phyloP scores from a whole-genome alignment of 2,113 vertebrate genomes.

The Microcebus jonahi region DNA sequence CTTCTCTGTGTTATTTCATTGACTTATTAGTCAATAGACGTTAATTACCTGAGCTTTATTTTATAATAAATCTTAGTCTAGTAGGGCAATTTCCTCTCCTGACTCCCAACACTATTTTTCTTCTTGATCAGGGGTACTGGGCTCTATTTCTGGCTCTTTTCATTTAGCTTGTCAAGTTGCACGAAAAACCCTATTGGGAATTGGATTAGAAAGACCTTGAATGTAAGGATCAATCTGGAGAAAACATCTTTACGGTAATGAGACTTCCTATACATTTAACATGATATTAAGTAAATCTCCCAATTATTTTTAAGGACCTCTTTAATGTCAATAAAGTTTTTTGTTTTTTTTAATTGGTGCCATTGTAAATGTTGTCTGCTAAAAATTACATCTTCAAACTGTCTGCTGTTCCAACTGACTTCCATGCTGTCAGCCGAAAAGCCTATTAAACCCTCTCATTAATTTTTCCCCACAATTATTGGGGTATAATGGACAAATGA shows the following conservation, averaged over 20 bases:
- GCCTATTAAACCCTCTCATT: background rate
- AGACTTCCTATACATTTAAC: background rate
- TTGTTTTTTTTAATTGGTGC: background rate
- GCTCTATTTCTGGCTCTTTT: background rate
- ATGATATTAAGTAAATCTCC: background rate
- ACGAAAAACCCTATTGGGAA: background rate
- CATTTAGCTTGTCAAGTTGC: background rate
- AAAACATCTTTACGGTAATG: background rate
- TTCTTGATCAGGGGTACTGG: background rate
- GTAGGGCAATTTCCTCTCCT: background rate
- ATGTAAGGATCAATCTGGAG: background rate
- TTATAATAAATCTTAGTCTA: background rate
- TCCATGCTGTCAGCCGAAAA: background rate
- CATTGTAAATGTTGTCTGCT: background rate
- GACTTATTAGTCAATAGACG: background rate
- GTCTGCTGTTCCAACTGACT: background rate
- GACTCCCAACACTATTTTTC: background rate
- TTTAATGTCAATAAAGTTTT: background rate
- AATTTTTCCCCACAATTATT: background rate
- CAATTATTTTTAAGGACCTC: background rate
- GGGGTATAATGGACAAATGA: background rate
- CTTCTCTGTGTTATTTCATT: background rate
- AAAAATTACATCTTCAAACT: constrained; percentile 21
- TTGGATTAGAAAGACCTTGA: constrained; percentile 11
- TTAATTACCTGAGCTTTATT: background rate